A percentile compares a stretch with the other conserved stretches of the same genome.
Conservation (phyloP, 2,888 invertebrate species). For the Lissocephala sabroskyi region DNA sequence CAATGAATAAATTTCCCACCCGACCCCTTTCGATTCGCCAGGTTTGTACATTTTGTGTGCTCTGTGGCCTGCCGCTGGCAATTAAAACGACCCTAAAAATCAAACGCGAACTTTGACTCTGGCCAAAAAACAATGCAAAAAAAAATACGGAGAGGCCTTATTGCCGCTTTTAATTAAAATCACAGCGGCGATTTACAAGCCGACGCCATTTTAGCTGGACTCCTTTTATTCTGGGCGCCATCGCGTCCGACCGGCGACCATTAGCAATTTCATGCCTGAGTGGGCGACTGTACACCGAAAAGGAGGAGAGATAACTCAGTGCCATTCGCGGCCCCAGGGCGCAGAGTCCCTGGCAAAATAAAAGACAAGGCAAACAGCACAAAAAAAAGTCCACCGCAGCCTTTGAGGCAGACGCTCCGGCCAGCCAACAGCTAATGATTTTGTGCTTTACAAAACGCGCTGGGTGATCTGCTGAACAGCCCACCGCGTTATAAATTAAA, state of each 20-base stretch:
- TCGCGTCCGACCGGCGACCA: slow-evolving; percentile 37
- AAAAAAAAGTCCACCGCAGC: slow-evolving; percentile 3
- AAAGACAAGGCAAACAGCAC: slow-evolving; percentile 1
- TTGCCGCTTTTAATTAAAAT: slow-evolving; percentile 54
- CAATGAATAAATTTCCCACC: slow-evolving; percentile 42
- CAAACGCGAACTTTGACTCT: slow-evolving; percentile 56
- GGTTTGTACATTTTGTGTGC: slow-evolving; percentile 1
- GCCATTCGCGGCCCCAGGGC: not conserved
- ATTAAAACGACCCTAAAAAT: slow-evolving; percentile 51
- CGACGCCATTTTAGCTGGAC: slow-evolving; percentile 19
- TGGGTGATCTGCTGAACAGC: not conserved
- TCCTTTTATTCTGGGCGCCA: slow-evolving; percentile 2
- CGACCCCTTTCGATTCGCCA: slow-evolving; percentile 7
- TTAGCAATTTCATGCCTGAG: slow-evolving; percentile 60
- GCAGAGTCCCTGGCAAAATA: not conserved
- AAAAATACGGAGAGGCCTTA: no score
- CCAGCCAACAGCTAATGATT: slow-evolving; percentile 1
- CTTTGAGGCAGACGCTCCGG: not conserved
- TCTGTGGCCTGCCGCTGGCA: slow-evolving; percentile 26
- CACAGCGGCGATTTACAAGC: slow-evolving; percentile 47
- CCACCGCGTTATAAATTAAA: no score
- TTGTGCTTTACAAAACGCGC: not conserved
- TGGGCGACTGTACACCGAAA: slow-evolving; percentile 34
- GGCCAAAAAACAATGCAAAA: no score
- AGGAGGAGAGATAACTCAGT: slow-evolving; percentile 23